Evolutionary conservation across 1,140 invertebrate species (phyloP).

Genomic region (Ruditapes philippinarum): DNA sequence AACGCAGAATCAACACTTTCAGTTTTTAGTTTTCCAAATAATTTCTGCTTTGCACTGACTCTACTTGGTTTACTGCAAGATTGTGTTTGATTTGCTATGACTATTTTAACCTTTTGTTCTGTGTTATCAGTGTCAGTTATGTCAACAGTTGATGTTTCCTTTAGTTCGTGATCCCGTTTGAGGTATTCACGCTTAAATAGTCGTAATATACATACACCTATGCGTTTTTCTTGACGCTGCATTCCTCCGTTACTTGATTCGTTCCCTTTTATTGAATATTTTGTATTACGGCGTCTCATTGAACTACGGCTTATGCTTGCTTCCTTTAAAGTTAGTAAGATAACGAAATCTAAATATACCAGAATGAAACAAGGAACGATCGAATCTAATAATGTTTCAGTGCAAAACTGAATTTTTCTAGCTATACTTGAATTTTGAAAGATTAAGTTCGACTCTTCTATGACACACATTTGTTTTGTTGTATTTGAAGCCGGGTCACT

Average conservation of each 20-base stretch:
- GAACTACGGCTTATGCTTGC: not conserved
- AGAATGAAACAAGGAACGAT: slow-evolving; percentile 14
- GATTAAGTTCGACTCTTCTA: not conserved
- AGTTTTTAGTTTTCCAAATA: not conserved
- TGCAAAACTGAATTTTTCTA: slow-evolving; percentile 10
- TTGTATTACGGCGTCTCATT: not conserved
- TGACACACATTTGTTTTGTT: not conserved
- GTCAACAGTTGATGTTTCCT: no score
- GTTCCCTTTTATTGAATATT: not conserved
- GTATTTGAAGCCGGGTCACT: not conserved
- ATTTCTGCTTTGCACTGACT: not conserved
- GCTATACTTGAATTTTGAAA: not conserved
- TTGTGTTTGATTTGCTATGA: not conserved
- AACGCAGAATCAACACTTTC: slow-evolving; percentile 12
- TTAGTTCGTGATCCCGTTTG: no score
- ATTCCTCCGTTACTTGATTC: not conserved
- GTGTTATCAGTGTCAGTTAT: not conserved
- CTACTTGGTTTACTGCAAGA: not conserved
- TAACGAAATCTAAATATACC: slow-evolving; percentile 12
- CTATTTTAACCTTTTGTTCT: not conserved
- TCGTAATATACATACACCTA: no score
- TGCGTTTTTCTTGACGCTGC: no score
- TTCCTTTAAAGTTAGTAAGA: slow-evolving; percentile 15
- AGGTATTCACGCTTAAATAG: no score
- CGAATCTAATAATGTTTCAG: slow-evolving; percentile 3